Conservation (phyloP, 2,888 invertebrate genomes). For the Athripsodes cinereus region DNA sequence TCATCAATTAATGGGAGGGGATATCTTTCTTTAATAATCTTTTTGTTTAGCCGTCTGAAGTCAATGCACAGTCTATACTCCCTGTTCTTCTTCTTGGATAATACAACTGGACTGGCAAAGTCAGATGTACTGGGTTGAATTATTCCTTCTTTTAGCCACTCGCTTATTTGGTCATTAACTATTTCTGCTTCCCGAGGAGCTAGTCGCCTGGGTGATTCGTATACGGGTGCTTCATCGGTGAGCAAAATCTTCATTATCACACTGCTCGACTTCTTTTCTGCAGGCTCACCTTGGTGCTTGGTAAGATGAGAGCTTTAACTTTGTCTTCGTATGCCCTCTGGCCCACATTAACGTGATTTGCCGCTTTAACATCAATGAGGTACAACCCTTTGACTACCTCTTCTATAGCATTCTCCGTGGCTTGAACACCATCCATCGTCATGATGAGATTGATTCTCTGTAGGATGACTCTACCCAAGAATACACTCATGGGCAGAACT, state of each 20-base stretch:
- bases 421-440: neutral
- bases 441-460: neutral
- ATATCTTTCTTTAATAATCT: slow-evolving; percentile 32
- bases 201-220: slow-evolving; percentile 29
- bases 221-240: slow-evolving; percentile 31
- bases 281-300: neutral
- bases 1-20: slow-evolving; percentile 36
- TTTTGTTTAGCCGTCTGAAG: slow-evolving; percentile 34
- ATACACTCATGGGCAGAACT: neutral
- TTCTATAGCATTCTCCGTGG: neutral
- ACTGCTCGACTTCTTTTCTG: neutral
- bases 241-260: slow-evolving; percentile 30
- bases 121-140: slow-evolving; percentile 32
- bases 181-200: slow-evolving; percentile 27
- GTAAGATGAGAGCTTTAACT: neutral
- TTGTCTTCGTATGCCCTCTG: neutral
- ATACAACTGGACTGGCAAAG: slow-evolving; percentile 29
- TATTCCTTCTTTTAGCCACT: slow-evolving; percentile 32
- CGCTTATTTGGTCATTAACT: slow-evolving; percentile 30
- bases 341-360: neutral
- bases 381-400: neutral
- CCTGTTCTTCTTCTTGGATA: slow-evolving; percentile 25
- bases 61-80: slow-evolving; percentile 32
- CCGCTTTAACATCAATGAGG: neutral
- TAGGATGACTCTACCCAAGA: neutral